Percentiles rank a stretch among this genome's conserved stretches.
These are phyloP conservation scores for Procavia capensis DNA, from an alignment of 2,113 vertebrate species.

Conservation along the genomic window DNA sequence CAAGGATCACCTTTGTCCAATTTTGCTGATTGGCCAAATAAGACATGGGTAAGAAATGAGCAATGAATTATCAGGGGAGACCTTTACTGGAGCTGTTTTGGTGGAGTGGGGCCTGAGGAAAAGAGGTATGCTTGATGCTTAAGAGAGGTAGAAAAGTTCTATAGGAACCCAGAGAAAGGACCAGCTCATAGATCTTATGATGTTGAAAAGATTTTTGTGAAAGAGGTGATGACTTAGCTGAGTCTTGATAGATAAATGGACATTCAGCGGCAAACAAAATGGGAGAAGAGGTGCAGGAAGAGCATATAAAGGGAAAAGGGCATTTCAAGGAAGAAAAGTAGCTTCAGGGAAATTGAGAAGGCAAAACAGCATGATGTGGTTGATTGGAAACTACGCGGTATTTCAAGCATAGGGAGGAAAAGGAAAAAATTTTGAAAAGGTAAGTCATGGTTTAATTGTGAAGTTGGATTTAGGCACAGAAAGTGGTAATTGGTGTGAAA, in stretches of 20 bases:
- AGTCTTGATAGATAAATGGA: neutral
- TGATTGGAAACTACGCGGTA: neutral
- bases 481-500: neutral
- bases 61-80: too few relatives aligned
- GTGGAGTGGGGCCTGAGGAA: neutral
- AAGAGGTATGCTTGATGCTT: neutral
- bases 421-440: neutral
- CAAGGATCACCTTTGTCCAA: neutral
- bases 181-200: neutral
- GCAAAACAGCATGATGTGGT: neutral
- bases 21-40: neutral
- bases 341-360: neutral
- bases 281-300: neutral
- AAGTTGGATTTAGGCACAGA: neutral
- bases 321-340: neutral
- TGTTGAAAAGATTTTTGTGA: neutral
- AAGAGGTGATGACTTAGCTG: neutral
- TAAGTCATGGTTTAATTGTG: neutral
- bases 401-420: neutral
- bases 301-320: neutral
- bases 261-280: neutral
- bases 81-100: neutral
- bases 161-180: neutral
- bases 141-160: neutral
- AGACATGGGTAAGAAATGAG: neutral